Evolutionary conservation across 2,113 vertebrate species (phyloP).

Genomic region (Jacana jacana): DNA sequence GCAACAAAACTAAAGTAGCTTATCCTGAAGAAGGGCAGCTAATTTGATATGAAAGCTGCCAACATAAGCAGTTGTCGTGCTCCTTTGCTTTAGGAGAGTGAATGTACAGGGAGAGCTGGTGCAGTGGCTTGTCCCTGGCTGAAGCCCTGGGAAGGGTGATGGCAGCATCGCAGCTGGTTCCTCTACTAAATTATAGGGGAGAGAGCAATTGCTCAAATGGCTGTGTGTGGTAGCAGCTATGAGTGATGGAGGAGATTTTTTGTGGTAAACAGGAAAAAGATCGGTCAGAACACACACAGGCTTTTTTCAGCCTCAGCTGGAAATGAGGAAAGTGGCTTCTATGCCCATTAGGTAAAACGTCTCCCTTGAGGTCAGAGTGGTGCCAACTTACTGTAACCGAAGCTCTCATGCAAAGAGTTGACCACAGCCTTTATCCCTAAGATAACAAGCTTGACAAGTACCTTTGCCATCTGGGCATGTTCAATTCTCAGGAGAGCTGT

Average conservation of each 20-base stretch:
- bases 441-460: not conserved
- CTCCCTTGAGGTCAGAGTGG: not conserved
- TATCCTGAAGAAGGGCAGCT: not conserved
- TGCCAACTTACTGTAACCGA: not conserved
- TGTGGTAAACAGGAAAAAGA: accelerated
- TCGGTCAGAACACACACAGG: accelerated
- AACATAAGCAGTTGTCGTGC: not conserved
- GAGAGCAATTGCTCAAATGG: accelerated
- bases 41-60: not conserved
- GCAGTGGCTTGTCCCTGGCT: accelerated
- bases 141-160: accelerated
- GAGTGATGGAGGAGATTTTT: not conserved
- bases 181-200: too few relatives aligned
- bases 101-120: accelerated
- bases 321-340: not conserved
- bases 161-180: not conserved
- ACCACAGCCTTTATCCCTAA: not conserved
- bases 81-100: not conserved
- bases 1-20: not conserved
- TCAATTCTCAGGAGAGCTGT: not conserved
- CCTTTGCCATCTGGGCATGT: not conserved
- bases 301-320: not conserved
- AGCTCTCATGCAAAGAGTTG: not conserved
- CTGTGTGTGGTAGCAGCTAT: accelerated
- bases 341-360: not conserved